Percentiles rank a stretch among this genome's conserved stretches.
Evolutionary conservation across 2,797 vertebrate genomes (phyloP).

Genomic region (Ceyx erithaca): DNA sequence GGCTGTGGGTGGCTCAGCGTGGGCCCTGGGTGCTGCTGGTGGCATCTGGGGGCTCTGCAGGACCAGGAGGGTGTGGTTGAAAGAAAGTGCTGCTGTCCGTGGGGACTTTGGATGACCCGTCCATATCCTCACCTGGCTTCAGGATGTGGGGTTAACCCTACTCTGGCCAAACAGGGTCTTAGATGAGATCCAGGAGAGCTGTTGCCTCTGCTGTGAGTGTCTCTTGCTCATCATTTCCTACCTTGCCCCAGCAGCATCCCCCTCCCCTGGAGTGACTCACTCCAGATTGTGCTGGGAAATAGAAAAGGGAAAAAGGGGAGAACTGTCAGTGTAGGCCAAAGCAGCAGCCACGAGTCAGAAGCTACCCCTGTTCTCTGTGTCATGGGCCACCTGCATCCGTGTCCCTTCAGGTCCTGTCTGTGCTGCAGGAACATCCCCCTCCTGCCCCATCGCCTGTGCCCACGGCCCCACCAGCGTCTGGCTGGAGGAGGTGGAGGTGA

Average conservation of each 20-base stretch:
- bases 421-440: background rate
- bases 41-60: rapidly evolving
- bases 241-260: background rate
- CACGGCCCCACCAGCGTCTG: background rate
- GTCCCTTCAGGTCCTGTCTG: background rate
- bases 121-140: background rate
- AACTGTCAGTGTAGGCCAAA: background rate
- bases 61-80: background rate
- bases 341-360: background rate
- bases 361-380: background rate
- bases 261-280: background rate
- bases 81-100: background rate
- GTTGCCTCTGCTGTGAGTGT: background rate
- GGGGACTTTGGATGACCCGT: background rate
- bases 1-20: background rate
- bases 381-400: background rate
- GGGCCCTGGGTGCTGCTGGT: rapidly evolving
- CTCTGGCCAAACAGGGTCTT: background rate
- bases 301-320: background rate
- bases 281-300: background rate
- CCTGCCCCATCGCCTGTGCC: background rate
- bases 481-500: background rate
- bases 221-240: background rate
- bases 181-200: background rate
- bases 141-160: background rate